Conservation (phyloP, 35 echinoderm and acorn worm genomes). For the Apostichopus japonicus region DNA sequence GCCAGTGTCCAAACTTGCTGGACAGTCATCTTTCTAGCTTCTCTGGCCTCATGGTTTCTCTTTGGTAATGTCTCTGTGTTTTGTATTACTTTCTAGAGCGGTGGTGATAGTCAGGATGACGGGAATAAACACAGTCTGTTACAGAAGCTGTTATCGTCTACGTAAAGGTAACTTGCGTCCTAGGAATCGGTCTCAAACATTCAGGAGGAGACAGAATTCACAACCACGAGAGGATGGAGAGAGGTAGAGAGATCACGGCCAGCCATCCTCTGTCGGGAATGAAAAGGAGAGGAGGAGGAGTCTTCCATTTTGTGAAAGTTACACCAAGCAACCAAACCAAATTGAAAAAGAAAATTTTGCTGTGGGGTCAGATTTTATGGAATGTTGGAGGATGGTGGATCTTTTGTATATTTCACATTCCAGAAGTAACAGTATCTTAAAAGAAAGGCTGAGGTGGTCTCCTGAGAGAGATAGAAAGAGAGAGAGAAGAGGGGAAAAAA, state of each 20-base stretch:
- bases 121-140: constrained; percentile 74
- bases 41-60: no score
- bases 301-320: no score
- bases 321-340: no score
- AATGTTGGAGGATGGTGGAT: no score
- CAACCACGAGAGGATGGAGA: neutral
- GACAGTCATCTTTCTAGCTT: no score
- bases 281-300: no score
- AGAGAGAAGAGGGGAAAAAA: neutral
- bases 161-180: neutral
- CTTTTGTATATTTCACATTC: neutral
- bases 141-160: constrained; percentile 70
- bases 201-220: neutral
- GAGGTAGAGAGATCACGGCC: neutral
- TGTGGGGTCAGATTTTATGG: no score
- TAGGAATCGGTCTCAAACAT: neutral
- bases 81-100: constrained; percentile 26
- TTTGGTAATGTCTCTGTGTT: no score
- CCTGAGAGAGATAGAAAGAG: neutral
- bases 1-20: no score
- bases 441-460: neutral
- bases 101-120: constrained; percentile 57
- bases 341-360: no score
- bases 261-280: neutral
- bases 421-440: constrained; percentile 8